Evolutionary conservation across 2,113 vertebrate species (phyloP).

Genomic region (Rhynchomys soricoides): DNA sequence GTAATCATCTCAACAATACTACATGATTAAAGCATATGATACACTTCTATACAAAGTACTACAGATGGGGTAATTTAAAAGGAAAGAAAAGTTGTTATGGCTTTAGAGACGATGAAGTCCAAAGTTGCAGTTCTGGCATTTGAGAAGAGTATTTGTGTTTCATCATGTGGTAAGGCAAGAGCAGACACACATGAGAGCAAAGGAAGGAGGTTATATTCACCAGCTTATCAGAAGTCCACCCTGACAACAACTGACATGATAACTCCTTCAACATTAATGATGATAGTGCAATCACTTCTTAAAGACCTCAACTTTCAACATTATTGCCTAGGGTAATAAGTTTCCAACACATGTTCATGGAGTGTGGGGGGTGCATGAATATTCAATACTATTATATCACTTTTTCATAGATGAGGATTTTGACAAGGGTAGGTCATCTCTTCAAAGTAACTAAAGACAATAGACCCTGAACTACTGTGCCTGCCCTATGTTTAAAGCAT

Average conservation of each 20-base stretch:
- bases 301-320: background rate
- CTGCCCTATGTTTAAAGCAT: slow-evolving; percentile 30
- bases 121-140: background rate
- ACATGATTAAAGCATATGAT: background rate
- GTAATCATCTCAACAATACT: background rate
- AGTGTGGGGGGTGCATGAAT: background rate
- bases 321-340: background rate
- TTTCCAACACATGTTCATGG: background rate
- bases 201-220: background rate
- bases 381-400: background rate
- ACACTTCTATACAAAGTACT: background rate
- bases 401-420: slow-evolving; percentile 1
- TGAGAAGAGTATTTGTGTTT: background rate
- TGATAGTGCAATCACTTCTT: background rate
- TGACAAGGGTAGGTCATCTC: background rate
- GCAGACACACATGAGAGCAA: background rate
- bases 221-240: background rate
- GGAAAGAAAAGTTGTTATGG: background rate
- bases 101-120: background rate
- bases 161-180: background rate
- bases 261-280: background rate
- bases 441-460: slow-evolving; percentile 36
- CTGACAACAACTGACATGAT: background rate
- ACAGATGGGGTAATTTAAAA: background rate
- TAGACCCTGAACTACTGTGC: background rate